Evolutionary conservation across 37 sponge, comb jelly and placozoan species (phyloP).

Genomic region (Mnemiopsis leidyi): DNA sequence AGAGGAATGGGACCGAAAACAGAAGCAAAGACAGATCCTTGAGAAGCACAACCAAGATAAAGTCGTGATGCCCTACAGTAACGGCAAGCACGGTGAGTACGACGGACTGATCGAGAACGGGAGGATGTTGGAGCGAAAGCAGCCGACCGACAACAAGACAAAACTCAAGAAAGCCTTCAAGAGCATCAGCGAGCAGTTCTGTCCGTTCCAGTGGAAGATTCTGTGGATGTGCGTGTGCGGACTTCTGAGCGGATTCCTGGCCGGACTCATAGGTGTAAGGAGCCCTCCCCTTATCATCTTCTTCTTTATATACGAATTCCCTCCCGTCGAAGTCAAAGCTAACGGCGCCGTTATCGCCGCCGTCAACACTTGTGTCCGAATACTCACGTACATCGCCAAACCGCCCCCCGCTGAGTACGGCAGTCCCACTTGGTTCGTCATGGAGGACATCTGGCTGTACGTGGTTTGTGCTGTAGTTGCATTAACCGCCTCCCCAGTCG

Average conservation of each 20-base stretch:
- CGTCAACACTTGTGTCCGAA: slow-evolving; percentile 35
- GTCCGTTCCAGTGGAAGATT: neutral
- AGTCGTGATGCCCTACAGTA: neutral
- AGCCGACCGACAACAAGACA: neutral
- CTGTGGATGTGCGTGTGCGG: slow-evolving; percentile 21
- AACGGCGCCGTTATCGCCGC: slow-evolving; percentile 18
- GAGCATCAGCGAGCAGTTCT: neutral
- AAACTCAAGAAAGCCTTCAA: neutral
- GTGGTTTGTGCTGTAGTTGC: neutral
- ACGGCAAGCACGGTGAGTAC: neutral
- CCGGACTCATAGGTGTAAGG: slow-evolving; percentile 41
- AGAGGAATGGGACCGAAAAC: neutral
- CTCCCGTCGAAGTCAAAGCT: neutral
- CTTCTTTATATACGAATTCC: slow-evolving; percentile 48
- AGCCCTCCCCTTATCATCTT: slow-evolving; percentile 53
- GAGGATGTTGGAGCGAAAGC: neutral
- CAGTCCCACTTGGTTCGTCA: slow-evolving; percentile 16
- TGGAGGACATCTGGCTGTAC: slow-evolving; percentile 54
- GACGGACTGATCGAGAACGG: neutral
- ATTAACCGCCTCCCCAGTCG: neutral
- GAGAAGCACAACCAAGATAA: neutral
- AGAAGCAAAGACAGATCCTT: neutral
- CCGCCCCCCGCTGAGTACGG: slow-evolving; percentile 20
- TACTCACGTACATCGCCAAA: slow-evolving; percentile 15
- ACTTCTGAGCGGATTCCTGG: slow-evolving; percentile 15